These are phyloP conservation scores for Podiceps cristatus DNA, from an alignment of 2,113 vertebrate species.

Conservation along the genomic window DNA sequence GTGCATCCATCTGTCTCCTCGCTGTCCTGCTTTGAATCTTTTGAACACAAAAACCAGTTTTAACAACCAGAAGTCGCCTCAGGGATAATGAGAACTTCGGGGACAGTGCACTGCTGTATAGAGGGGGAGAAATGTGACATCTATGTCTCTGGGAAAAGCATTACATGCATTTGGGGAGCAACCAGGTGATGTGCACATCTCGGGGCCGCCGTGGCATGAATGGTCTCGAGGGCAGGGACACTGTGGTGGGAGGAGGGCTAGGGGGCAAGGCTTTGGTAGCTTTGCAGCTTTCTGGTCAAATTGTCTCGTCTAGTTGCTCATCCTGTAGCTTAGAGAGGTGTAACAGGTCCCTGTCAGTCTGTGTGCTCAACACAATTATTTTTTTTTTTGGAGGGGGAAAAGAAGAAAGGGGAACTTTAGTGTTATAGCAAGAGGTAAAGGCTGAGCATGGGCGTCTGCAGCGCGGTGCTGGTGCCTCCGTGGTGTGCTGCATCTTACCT, in stretches of 20 bases:
- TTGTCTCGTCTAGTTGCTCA: background rate
- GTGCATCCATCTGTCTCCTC: background rate
- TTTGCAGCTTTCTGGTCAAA: background rate
- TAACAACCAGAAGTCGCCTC: background rate
- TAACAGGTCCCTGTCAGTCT: background rate
- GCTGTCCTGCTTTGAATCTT: background rate
- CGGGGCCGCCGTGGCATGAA: fast-evolving
- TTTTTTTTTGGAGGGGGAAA: background rate
- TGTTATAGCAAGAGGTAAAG: background rate
- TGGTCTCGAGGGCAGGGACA: fast-evolving
- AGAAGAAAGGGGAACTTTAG: background rate
- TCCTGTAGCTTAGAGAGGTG: background rate
- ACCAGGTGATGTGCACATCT: background rate
- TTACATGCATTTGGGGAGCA: background rate
- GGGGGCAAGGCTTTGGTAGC: background rate
- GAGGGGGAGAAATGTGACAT: background rate
- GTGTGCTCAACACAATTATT: background rate
- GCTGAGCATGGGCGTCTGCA: background rate
- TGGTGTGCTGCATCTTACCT: background rate
- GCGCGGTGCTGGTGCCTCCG: fast-evolving
- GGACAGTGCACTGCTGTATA: background rate
- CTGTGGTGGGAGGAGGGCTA: background rate
- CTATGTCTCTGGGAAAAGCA: background rate
- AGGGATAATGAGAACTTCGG: background rate
- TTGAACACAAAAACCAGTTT: background rate